Base-by-base conservation (phyloP, 2,888 invertebrate species). In the Tipula lateralis region DNA sequence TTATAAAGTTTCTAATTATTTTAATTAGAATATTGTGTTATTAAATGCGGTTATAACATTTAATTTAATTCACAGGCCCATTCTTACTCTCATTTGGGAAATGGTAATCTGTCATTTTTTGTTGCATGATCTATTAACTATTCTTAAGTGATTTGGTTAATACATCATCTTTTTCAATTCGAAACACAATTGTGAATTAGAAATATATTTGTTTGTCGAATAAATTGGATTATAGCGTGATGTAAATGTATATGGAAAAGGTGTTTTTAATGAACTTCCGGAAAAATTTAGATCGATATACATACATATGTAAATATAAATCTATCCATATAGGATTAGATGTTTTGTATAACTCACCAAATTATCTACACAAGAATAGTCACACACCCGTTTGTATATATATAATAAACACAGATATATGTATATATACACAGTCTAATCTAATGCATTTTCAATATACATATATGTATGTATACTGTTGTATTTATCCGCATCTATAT, bases 191-290 rank as follows among this genome's bases (percentile, higher is more conserved):
- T 66, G 24, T 66, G 24, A 2, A 66, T 66, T 66, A 19, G 9
- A 19, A 66, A 66, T 3, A 24, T 24, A 2, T 66, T 1, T 24
- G 9, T 66, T 19, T 66, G 24, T 66, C 19, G 19, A 24, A 66
- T 66, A 66, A 66, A 66, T 66, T 66, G 24, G 66, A 66, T 66
- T 66, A 66, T 66, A 24, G 66, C 66, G 66, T 66, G 66, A 66
- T 24, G 9, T 19, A 66, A 66, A 24, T 66, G 66, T 19, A 24
- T 66, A 39, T 32, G 39, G 66, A 66, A 66, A 66, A 66, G 24
- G 12, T 24, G 39, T 19, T 16, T 19, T 50, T 50, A 19, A 50
- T 19, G 19, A 24, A 66, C 9, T 66, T 66, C 66, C 66, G 66
- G 66, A 66, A 66, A n/a, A n/a, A 24, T 66, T 24, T 66, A 24